phyloP scores from a whole-genome alignment of 2,113 vertebrate genomes.

The Ceyx cyanopectus region DNA sequence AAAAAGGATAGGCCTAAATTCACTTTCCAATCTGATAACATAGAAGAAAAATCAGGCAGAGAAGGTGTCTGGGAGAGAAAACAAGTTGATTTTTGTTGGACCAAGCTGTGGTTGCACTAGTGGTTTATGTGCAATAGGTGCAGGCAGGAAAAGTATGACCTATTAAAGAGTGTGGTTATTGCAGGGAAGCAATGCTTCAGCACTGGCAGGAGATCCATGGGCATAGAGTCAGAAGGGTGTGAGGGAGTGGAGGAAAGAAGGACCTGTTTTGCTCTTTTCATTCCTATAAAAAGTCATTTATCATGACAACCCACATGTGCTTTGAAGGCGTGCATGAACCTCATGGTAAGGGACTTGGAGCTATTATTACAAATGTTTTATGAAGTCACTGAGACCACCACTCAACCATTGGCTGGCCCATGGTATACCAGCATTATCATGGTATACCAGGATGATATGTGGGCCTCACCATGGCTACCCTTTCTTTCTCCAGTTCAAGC shows the following conservation, averaged over 20 bases:
- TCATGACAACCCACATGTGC: neutral
- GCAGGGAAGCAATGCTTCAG: neutral
- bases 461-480: neutral
- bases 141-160: neutral
- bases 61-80: neutral
- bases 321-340: neutral
- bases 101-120: neutral
- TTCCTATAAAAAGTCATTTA: neutral
- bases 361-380: neutral
- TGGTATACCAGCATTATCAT: accelerated
- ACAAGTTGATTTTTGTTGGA: neutral
- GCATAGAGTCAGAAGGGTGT: neutral
- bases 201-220: neutral
- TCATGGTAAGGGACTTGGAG: neutral
- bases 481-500: neutral
- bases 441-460: neutral
- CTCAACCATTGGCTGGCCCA: neutral
- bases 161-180: neutral
- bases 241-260: neutral
- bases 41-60: neutral
- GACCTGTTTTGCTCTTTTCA: neutral
- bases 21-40: neutral
- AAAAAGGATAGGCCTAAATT: neutral
- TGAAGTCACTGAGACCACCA: neutral
- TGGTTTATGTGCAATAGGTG: neutral